Conservation (phyloP, 2,888 invertebrate genomes). For the Drosophila kuntzei region DNA sequence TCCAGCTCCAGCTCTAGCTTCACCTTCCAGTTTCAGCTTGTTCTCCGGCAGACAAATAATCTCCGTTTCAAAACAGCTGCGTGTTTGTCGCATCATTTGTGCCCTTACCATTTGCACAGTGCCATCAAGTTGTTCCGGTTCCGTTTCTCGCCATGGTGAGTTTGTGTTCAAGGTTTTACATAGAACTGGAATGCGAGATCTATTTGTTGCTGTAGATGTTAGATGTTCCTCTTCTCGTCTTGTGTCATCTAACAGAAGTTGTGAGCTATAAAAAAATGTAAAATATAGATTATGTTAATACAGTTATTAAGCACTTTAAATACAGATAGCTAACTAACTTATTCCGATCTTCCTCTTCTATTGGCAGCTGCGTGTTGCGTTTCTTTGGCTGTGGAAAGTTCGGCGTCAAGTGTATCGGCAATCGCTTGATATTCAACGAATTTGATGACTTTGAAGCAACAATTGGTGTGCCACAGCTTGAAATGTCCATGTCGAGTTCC, state of each 20-base stretch:
- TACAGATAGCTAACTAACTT: constrained; percentile 31
- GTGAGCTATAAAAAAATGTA: constrained; percentile 4
- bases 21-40: neutral
- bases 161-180: constrained; percentile 11
- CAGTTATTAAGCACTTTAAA: neutral
- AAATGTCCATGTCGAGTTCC: constrained; percentile 38
- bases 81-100: constrained; percentile 27
- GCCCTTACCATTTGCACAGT: constrained; percentile 48
- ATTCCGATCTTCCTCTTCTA: constrained; percentile 23
- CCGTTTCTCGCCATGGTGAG: constrained; percentile 19
- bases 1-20: neutral
- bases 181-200: constrained; percentile 38
- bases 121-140: constrained; percentile 32
- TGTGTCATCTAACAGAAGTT: neutral
- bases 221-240: neutral
- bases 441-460: neutral
- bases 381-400: constrained; percentile 71
- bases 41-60: constrained; percentile 1
- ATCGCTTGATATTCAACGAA: constrained; percentile 39
- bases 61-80: constrained; percentile 13
- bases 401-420: constrained; percentile 68
- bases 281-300: neutral
- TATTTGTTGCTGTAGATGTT: constrained; percentile 2
- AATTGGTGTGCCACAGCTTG: constrained; percentile 31
- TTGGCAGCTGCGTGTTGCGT: constrained; percentile 45